A percentile compares a stretch with the other conserved stretches of the same genome.
phyloP scores from a whole-genome alignment of 2,888 invertebrate genomes.

The Xestia xanthographa region DNA sequence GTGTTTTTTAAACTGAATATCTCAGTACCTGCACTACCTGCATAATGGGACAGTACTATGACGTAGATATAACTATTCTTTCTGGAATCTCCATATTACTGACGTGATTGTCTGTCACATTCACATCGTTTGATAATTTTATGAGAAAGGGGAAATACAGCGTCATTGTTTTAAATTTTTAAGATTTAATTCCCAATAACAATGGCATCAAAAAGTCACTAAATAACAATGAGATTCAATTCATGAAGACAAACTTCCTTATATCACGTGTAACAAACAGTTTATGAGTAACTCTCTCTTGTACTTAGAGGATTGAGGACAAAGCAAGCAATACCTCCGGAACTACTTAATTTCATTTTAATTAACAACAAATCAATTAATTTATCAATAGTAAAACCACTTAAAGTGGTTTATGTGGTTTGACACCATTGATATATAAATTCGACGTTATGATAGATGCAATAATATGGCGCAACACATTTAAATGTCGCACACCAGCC shows the following conservation, averaged over 20 bases:
- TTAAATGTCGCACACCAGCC: conserved; percentile 1
- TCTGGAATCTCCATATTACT: neutral
- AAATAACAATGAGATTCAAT: conserved; percentile 3
- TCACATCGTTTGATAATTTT: neutral
- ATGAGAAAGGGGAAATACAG: neutral
- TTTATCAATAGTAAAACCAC: conserved; percentile 8
- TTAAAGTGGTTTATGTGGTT: neutral
- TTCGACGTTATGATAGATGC: neutral
- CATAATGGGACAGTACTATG: neutral
- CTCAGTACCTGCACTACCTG: conserved; percentile 1
- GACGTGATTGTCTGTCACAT: neutral
- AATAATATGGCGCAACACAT: neutral
- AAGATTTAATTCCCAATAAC: neutral
- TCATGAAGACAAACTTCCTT: neutral
- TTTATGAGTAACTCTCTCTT: conserved; percentile 1
- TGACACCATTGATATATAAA: neutral
- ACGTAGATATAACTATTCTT: conserved; percentile 6
- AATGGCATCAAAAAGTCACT: neutral
- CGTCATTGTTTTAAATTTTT: neutral
- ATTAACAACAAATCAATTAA: conserved; percentile 3
- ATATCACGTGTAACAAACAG: neutral
- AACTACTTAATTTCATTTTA: neutral
- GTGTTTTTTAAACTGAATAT: conserved; percentile 14
- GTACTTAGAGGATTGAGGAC: neutral
- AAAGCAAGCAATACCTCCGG: neutral